phyloP scores from a whole-genome alignment of 1,140 invertebrate species.

The Steinernema khuongi region DNA sequence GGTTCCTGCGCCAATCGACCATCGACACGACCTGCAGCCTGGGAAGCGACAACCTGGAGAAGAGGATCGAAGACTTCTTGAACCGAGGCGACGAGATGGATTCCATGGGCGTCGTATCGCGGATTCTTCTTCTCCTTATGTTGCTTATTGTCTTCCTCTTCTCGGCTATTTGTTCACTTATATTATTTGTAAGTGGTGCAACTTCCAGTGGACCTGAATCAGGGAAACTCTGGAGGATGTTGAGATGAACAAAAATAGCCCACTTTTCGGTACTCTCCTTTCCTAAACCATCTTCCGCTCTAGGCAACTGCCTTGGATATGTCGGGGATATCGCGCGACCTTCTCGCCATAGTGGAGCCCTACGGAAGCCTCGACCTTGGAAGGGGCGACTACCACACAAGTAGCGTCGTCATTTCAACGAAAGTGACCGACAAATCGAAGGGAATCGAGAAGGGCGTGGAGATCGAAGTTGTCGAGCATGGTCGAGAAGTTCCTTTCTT shows the following conservation, averaged over 20 bases:
- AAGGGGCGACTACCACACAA: too few relatives aligned
- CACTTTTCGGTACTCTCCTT: neutral
- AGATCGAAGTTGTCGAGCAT: too few relatives aligned
- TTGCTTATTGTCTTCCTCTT: neutral
- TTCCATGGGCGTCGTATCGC: neutral
- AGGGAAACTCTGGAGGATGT: neutral
- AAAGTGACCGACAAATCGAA: too few relatives aligned
- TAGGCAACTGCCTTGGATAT: neutral
- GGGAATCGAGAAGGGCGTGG: too few relatives aligned
- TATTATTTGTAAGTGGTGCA: constrained; percentile 3
- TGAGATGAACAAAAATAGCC: neutral
- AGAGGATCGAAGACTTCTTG: constrained; percentile 1
- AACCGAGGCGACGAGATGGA: neutral
- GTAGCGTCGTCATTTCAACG: too few relatives aligned
- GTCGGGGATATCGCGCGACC: neutral
- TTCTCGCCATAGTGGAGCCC: neutral
- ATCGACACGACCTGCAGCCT: neutral
- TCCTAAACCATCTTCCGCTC: neutral
- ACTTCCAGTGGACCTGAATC: too few relatives aligned
- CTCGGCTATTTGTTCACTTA: neutral
- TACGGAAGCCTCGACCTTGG: neutral
- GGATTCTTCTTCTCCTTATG: neutral
- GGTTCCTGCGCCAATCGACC: neutral
- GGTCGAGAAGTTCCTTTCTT: too few relatives aligned
- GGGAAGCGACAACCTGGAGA: neutral